Percentiles rank a stretch among this genome's conserved stretches.
Evolutionary conservation across 2,797 vertebrate genomes (phyloP).

Genomic region (Ctenopoma kingsleyae): DNA sequence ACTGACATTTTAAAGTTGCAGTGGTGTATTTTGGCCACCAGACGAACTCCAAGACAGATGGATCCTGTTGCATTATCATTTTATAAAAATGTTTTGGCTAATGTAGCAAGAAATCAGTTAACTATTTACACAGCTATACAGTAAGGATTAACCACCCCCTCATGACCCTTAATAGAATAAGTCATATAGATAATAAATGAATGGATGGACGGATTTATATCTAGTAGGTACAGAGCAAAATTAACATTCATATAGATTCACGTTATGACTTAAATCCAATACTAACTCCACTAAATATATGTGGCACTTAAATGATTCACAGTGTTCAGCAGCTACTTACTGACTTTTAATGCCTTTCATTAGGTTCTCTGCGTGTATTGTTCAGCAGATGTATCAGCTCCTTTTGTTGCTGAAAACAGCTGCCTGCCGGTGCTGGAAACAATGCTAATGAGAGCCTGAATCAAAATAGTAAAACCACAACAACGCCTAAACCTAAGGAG

Average conservation of each 20-base stretch:
- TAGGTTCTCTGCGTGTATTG: not conserved
- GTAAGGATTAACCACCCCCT: no score
- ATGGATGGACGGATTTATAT: not conserved
- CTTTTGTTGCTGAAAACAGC: constrained; percentile 11
- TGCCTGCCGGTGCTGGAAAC: constrained; percentile 19
- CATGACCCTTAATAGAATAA: no score
- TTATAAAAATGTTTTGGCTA: not conserved
- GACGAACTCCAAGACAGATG: no score
- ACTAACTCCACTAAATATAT: not conserved
- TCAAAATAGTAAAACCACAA: constrained; percentile 6
- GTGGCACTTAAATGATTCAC: not conserved
- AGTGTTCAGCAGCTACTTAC: not conserved
- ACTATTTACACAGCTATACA: not conserved
- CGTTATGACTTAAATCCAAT: not conserved
- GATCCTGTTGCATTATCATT: not conserved
- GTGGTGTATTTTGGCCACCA: no score
- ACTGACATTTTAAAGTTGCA: no score
- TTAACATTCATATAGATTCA: not conserved
- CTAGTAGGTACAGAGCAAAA: not conserved
- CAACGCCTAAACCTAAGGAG: not conserved
- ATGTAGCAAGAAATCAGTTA: not conserved
- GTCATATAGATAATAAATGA: no score
- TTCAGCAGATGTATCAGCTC: not conserved
- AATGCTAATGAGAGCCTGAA: constrained; percentile 19
- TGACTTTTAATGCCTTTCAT: constrained; percentile 1